These are phyloP conservation scores for Drosophila pallidifrons DNA, from an alignment of 1,140 invertebrate species.

Conservation along the genomic window DNA sequence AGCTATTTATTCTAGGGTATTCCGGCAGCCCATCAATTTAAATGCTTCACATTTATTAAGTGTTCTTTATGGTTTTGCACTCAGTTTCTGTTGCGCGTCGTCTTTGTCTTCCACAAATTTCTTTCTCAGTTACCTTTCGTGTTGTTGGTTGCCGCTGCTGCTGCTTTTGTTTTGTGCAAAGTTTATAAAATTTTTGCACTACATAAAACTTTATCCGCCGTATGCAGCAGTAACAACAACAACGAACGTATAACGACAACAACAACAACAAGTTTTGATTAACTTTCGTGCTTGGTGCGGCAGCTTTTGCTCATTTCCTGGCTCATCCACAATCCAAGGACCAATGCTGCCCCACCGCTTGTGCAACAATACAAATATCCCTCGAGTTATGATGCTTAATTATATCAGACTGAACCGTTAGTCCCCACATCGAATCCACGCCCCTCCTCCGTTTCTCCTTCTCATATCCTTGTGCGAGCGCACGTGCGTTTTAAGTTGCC, in stretches of 20 bases:
- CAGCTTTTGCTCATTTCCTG: constrained; percentile 68
- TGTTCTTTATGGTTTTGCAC: constrained; percentile 6
- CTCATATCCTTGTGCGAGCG: constrained; percentile 17
- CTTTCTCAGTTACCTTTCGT: constrained; percentile 18
- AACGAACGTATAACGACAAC: constrained; percentile 30
- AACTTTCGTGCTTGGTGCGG: constrained; percentile 54
- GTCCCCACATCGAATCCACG: constrained; percentile 31
- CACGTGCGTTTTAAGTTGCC: constrained; percentile 67
- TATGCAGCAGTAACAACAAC: constrained; percentile 34
- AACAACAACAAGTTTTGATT: constrained; percentile 63
- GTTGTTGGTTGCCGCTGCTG: constrained; percentile 13
- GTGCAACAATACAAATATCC: constrained; percentile 59
- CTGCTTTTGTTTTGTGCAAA: constrained; percentile 42
- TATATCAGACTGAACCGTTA: constrained; percentile 60
- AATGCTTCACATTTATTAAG: constrained; percentile 10
- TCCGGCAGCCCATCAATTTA: background rate
- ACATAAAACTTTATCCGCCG: constrained; percentile 63
- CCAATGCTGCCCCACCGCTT: constrained; percentile 7
- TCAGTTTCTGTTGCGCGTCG: too few species aligned
- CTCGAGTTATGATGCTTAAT: constrained; percentile 72
- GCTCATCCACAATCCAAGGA: constrained; percentile 28
- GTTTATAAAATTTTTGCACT: constrained; percentile 65
- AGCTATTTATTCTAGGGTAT: background rate
- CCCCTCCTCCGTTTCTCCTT: background rate
- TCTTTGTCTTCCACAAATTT: constrained; percentile 5